Conservation (phyloP, 2,797 vertebrate species). For the Oryzias sinensis region DNA sequence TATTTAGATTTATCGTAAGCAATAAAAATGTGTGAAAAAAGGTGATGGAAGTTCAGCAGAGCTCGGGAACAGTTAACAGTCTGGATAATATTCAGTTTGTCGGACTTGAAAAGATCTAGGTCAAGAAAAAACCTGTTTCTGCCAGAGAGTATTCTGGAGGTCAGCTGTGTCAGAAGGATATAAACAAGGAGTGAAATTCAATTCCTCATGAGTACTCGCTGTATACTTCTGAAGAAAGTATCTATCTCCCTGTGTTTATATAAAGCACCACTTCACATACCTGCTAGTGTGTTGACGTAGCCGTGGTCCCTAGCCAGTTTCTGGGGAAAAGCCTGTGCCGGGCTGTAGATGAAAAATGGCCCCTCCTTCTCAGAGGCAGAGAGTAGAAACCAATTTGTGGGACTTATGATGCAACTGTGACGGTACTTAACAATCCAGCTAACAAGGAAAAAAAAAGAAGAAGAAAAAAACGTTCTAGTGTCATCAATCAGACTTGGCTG, state of each 20-base stretch:
- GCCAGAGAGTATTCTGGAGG: slow-evolving; percentile 20
- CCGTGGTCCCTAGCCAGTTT: slow-evolving; percentile 35
- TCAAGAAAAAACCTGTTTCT: slow-evolving; percentile 23
- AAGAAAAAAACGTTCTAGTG: slow-evolving; percentile 5
- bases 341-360: slow-evolving; percentile 31
- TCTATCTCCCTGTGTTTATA: slow-evolving; percentile 1
- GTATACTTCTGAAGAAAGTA: slow-evolving; percentile 14
- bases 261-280: background rate
- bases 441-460: slow-evolving; percentile 15
- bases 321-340: slow-evolving; percentile 34
- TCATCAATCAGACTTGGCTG: slow-evolving; percentile 1
- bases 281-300: slow-evolving; percentile 26
- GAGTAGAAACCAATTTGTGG: slow-evolving; percentile 58
- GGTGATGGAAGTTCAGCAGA: slow-evolving; percentile 4
- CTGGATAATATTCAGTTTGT: slow-evolving; percentile 23
- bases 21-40: too few species aligned
- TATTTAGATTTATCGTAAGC: too few species aligned
- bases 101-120: slow-evolving; percentile 29
- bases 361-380: slow-evolving; percentile 15
- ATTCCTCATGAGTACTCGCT: slow-evolving; percentile 25
- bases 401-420: slow-evolving; percentile 40
- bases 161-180: slow-evolving; percentile 33
- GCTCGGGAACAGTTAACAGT: slow-evolving; percentile 32
- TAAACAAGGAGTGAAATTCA: slow-evolving; percentile 11
- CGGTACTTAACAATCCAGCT: slow-evolving; percentile 25